Evolutionary conservation across 2,888 invertebrate species (phyloP).

Genomic region (Clistopyga incitator): DNA sequence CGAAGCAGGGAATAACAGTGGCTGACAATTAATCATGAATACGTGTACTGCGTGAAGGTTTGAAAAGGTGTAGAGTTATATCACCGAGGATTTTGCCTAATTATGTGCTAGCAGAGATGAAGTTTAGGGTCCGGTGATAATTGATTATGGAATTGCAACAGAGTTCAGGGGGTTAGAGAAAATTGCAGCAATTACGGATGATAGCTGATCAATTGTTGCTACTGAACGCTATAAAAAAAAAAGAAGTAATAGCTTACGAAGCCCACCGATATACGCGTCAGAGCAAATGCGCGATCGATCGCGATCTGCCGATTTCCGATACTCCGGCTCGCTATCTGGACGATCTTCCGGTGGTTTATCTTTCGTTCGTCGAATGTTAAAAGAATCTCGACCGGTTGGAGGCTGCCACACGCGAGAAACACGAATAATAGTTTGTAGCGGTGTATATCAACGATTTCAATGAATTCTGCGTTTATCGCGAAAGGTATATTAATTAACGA

Average conservation of each 20-base stretch:
- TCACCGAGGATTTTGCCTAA: slow-evolving; percentile 56
- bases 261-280: slow-evolving; percentile 60
- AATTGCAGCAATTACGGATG: slow-evolving; percentile 57
- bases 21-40: slow-evolving; percentile 41
- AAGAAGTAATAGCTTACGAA: slow-evolving; percentile 61
- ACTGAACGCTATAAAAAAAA: slow-evolving; percentile 44
- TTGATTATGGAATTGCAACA: slow-evolving; percentile 35
- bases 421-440: slow-evolving; percentile 64
- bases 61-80: slow-evolving; percentile 21
- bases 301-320: slow-evolving; percentile 11
- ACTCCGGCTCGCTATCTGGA: slow-evolving; percentile 35
- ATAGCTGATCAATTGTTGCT: slow-evolving; percentile 65
- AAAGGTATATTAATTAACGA: slow-evolving; percentile 70
- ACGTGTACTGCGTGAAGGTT: slow-evolving; percentile 7
- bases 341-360: slow-evolving; percentile 47
- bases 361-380: slow-evolving; percentile 41
- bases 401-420: slow-evolving; percentile 51
- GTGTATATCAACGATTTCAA: slow-evolving; percentile 66
- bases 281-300: slow-evolving; percentile 34
- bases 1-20: slow-evolving; percentile 38
- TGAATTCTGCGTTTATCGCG: slow-evolving; percentile 54
- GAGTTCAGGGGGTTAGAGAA: slow-evolving; percentile 15
- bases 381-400: slow-evolving; percentile 48
- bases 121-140: background rate
- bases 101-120: slow-evolving; percentile 35